These are phyloP conservation scores for Samia ricini DNA, from an alignment of 1,140 invertebrate genomes.

Conservation along the genomic window DNA sequence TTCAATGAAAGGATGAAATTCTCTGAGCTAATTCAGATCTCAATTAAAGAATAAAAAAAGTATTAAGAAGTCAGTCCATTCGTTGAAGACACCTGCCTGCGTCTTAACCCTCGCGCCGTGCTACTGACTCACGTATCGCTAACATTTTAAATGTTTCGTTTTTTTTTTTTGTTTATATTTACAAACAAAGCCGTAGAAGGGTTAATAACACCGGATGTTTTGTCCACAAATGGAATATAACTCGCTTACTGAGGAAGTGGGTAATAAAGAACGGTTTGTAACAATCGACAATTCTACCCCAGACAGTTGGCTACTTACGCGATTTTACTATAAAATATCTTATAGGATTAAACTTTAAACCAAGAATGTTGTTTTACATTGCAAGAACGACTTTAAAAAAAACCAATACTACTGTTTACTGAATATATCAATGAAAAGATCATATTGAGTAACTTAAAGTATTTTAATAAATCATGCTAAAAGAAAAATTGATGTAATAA, in stretches of 20 bases:
- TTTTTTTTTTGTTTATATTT: slow-evolving; percentile 49
- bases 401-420: no score
- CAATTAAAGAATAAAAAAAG: neutral
- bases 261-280: slow-evolving; percentile 32
- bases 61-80: neutral
- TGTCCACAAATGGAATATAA: slow-evolving; percentile 47
- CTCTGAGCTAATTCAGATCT: no score
- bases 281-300: neutral
- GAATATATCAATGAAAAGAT: no score
- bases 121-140: slow-evolving; percentile 39
- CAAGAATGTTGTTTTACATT: no score
- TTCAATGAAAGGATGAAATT: no score
- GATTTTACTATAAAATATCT: no score
- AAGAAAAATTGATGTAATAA: no score
- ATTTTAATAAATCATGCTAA: no score
- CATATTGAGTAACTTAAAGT: no score
- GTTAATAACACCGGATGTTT: slow-evolving; percentile 55
- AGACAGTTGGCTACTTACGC: no score
- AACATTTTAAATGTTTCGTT: slow-evolving; percentile 50
- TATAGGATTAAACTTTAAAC: no score
- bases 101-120: neutral
- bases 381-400: no score
- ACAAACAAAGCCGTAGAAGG: slow-evolving; percentile 54
- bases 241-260: slow-evolving; percentile 45
- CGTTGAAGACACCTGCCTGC: neutral